Conservation (phyloP, 1,140 invertebrate genomes). For the Aradophagus sp. region DNA sequence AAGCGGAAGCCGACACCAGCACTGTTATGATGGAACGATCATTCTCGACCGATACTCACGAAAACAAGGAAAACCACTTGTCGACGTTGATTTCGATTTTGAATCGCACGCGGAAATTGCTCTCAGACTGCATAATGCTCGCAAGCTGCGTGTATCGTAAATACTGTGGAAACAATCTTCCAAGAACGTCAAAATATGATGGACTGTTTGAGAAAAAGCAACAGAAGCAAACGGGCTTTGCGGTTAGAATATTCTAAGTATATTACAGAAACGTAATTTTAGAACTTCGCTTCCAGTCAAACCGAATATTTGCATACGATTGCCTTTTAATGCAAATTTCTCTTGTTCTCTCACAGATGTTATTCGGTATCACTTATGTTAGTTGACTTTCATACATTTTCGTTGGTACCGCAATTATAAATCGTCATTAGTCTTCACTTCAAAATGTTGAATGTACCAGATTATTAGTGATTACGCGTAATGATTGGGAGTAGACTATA, state of each 20-base stretch:
- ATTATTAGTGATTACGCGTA: constrained; percentile 12
- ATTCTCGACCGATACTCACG: constrained; percentile 58
- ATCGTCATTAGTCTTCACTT: constrained; percentile 8
- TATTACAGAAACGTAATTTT: too few relatives aligned
- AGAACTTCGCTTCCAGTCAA: too few relatives aligned
- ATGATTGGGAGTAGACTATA: constrained; percentile 13
- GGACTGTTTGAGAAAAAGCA: constrained; percentile 1
- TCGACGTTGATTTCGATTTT: constrained; percentile 43
- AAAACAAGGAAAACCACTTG: constrained; percentile 69
- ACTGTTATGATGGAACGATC: constrained; percentile 64
- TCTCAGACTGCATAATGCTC: constrained; percentile 30
- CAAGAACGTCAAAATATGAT: constrained; percentile 28
- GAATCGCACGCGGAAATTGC: constrained; percentile 42
- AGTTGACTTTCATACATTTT: too few relatives aligned
- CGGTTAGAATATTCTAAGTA: too few relatives aligned
- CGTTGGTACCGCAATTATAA: background rate
- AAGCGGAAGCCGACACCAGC: constrained; percentile 56
- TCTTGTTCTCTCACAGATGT: too few relatives aligned
- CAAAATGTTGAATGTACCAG: constrained; percentile 1
- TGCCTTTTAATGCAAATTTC: too few relatives aligned
- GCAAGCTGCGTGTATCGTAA: constrained; percentile 12
- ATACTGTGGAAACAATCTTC: constrained; percentile 27
- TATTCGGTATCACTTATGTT: too few relatives aligned
- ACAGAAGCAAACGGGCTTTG: too few relatives aligned
- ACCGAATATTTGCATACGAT: too few relatives aligned